Percentiles rank a stretch among this genome's conserved stretches.
Evolutionary conservation across 2,113 vertebrate genomes (phyloP).

Genomic region (Neogale vison): DNA sequence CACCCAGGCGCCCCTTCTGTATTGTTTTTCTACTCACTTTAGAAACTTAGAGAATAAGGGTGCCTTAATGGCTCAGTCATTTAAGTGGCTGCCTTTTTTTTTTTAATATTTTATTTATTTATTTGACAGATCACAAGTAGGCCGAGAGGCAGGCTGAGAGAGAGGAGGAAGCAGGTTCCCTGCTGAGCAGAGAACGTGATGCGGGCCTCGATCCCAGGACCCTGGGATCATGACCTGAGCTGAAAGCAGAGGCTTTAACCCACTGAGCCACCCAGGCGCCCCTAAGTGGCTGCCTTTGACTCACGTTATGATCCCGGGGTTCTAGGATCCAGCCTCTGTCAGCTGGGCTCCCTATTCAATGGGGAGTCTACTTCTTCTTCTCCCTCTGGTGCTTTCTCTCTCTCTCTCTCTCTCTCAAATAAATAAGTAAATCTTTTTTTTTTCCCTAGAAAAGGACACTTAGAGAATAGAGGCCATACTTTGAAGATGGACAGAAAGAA

Average conservation of each 20-base stretch:
- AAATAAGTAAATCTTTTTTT: neutral
- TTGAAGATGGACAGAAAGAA: neutral
- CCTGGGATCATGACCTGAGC: too few species aligned
- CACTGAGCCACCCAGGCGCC: too few species aligned
- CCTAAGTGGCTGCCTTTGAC: neutral
- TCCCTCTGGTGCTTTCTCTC: neutral
- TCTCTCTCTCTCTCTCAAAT: neutral
- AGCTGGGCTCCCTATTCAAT: neutral
- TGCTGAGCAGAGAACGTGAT: too few species aligned
- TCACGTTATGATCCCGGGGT: neutral
- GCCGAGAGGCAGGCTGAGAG: too few species aligned
- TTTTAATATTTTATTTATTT: too few species aligned
- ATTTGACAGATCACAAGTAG: too few species aligned
- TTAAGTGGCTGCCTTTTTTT: neutral
- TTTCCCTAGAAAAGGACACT: neutral
- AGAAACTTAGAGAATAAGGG: neutral
- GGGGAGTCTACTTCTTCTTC: neutral
- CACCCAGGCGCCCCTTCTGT: too few species aligned
- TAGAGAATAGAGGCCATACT: neutral
- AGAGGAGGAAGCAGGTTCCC: too few species aligned
- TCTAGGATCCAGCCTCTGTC: neutral
- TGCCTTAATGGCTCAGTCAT: neutral
- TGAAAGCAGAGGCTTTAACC: too few species aligned
- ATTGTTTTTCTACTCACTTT: neutral
- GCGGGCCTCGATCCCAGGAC: too few species aligned